Percentiles rank a stretch among this genome's conserved stretches.
Evolutionary conservation across 92 coral and sea anemone genomes (phyloP).

Genomic region (Parazoanthus atlanticus): DNA sequence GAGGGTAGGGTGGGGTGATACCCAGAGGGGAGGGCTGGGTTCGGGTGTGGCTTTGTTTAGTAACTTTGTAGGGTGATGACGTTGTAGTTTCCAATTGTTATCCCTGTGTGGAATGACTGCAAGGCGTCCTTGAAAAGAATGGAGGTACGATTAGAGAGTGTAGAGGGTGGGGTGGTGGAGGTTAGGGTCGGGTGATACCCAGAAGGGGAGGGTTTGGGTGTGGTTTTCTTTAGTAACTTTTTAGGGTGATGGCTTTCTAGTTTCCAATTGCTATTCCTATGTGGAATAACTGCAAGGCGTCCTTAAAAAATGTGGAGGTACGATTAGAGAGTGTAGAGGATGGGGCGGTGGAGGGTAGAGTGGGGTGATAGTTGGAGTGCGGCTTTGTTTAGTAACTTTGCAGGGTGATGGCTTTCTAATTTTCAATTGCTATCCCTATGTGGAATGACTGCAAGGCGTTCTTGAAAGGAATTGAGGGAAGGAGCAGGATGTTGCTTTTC

Average conservation of each 20-base stretch:
- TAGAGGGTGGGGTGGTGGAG: no score
- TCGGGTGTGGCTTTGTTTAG: constrained; percentile 65
- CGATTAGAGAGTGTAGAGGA: neutral
- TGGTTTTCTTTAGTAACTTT: constrained; percentile 70
- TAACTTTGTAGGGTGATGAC: constrained; percentile 73
- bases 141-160: constrained; percentile 48
- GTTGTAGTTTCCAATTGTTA: constrained; percentile 71
- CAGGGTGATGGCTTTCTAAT: constrained; percentile 66
- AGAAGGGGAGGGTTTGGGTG: constrained; percentile 3
- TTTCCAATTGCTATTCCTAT: constrained; percentile 77
- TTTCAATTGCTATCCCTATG: constrained; percentile 72
- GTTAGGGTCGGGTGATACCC: no score
- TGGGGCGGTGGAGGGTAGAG: no score
- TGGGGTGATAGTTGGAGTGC: no score
- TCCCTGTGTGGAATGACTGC: constrained; percentile 67
- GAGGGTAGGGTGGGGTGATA: no score
- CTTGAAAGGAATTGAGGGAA: constrained; percentile 49
- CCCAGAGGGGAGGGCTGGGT: no score
- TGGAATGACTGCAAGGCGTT: constrained; percentile 74
- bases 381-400: constrained; percentile 67
- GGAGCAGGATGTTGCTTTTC: no score
- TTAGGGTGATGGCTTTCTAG: constrained; percentile 67
- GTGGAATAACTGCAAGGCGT: constrained; percentile 72
- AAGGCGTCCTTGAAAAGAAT: constrained; percentile 75
- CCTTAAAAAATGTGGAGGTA: constrained; percentile 75